Percentiles rank a stretch among this genome's conserved stretches.
Evolutionary conservation across 1,140 invertebrate species (phyloP).

Genomic region (Camponotus floridanus): DNA sequence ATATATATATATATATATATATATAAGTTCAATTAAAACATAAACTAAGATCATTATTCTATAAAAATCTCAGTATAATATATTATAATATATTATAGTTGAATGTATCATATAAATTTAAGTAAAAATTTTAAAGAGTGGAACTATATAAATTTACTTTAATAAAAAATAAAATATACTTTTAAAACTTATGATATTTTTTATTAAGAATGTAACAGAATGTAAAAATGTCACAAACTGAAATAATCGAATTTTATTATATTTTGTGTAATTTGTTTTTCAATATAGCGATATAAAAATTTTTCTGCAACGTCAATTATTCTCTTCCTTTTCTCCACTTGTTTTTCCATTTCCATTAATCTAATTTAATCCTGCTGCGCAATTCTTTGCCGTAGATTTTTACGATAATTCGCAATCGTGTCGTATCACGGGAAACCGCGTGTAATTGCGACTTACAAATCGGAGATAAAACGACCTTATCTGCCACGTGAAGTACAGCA

Average conservation of each 20-base stretch:
- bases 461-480: slow-evolving; percentile 33
- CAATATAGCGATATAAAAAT: not conserved
- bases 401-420: slow-evolving; percentile 24
- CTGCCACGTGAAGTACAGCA: not conserved
- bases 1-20: too few species aligned
- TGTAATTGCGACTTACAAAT: slow-evolving; percentile 44
- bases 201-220: not conserved
- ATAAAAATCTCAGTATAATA: too few species aligned
- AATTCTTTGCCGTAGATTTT: slow-evolving; percentile 8
- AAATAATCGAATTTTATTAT: not conserved
- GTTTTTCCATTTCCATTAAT: not conserved
- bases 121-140: not conserved
- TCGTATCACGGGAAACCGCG: slow-evolving; percentile 2
- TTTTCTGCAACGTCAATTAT: slow-evolving; percentile 4
- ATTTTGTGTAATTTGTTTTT: not conserved
- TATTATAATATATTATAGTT: too few species aligned
- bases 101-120: not conserved
- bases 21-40: too few species aligned
- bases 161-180: not conserved
- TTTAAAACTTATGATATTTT: not conserved
- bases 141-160: not conserved
- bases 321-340: not conserved
- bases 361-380: not conserved
- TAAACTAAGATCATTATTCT: too few species aligned
- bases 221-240: not conserved